Evolutionary conservation across 2,888 invertebrate species (phyloP), one percentile per base, ranked within the genome.

Genomic region (Nymphalis polychloros): DNA sequence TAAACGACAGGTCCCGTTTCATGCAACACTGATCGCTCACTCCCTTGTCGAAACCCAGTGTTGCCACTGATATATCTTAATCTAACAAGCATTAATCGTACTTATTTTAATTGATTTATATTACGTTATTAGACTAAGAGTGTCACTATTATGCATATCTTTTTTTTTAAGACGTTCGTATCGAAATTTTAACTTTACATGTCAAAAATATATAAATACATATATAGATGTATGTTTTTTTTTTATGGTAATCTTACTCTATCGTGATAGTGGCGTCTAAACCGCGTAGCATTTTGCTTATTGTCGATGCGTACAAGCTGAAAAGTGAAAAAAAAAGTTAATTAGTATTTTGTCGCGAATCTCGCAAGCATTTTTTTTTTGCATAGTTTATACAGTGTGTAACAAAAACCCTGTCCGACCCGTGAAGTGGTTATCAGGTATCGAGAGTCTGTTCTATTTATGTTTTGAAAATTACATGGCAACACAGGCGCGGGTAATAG

Each of bases 221-320:
- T 70, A 64, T 59, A 64, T 66, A 35, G 7, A 55, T 41, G 48
- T 62, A 65, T 65, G 64, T 47, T 48, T 47, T 47, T 67, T 31
- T 31, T 31, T 31, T 6, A 66, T 67, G 63, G 67, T 68, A 55
- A 61, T 61, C 70, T 68, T 71, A 72, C 31, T 62, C 69, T 63
- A 70, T 66, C 59, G 62, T 65, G 64, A 68, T 65, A 67, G 68
- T 73, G 73, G 67, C 69, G 68, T 64, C 71, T 71, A 67, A 63
- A 74, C 70, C 64, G 75, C 75, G 65, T 73, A 75, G 75, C 74
- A 67, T 68, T 61, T 68, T 65, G 64, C 81, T 89, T 90, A 90
- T 90, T 89, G 89, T 91, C 90, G 84, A 85, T 84, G 88, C 86
- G 81, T 83, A 81, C 84, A 88, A 88, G 88, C 90, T 89, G 89